Base-by-base conservation (phyloP, 2,888 invertebrate species). In the Melanophora roralis region DNA sequence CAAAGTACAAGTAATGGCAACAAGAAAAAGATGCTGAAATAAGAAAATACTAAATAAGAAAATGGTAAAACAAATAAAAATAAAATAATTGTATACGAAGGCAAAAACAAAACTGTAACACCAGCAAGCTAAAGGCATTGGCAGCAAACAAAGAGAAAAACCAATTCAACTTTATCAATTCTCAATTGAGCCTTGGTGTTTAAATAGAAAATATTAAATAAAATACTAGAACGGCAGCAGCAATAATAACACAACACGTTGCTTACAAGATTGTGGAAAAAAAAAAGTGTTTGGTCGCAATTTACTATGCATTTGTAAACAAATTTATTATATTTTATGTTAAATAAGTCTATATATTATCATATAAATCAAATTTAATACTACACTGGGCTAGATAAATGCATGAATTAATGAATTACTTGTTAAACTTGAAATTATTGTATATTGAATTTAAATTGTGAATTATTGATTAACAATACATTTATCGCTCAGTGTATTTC, bases 101-200 rank as follows among this genome's bases (percentile, higher is more conserved):
- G n/a, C n/a, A 75, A 65, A 51, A 59, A 67, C 16, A 57, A 21
- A 34, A 40, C 45, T 55, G 68, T 62, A 64, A 68, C 32, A 74
- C 19, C 23, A 59, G 69, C 65, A 53, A 68, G 59, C 68, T 53
- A 45, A 60, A 73, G 16, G 75, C 62, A 51, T 45, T 23, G 32
- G 53, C 59, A 71, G 45, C 68, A 60, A 27, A 14, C 34, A 16
- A 14, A 14, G 65, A 73, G 82, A 82, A 79, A 75, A 19, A 5
- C 69, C 75, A 67, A 82, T 83, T 82, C 84, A 86, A 88, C 87
- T 86, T 87, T 88, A 87, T 88, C 88, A 87, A 88, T 88, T 87
- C 86, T 87, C 87, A 85, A 88, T 87, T 86, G 87, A 87, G 88
- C 82, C 80, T 81, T 81, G 76, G 67, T 76, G 73, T 79, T 62